Percentiles rank a stretch among this genome's conserved stretches.
Evolutionary conservation across 2,797 vertebrate species (phyloP).

Genomic region (Cichlasoma orientale): DNA sequence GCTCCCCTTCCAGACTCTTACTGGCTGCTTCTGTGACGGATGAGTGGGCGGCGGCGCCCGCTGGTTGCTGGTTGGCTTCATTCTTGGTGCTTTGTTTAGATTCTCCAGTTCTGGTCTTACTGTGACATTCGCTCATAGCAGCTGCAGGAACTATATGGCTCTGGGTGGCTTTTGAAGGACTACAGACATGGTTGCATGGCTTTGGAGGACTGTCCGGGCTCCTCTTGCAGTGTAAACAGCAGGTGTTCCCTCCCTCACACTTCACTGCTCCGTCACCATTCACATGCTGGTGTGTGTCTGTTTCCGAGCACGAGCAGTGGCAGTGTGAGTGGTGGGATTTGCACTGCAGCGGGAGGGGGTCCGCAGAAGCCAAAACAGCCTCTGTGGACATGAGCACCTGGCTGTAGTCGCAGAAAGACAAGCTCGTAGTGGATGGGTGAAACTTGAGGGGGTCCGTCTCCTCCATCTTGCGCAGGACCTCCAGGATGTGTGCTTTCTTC

Average conservation of each 20-base stretch:
- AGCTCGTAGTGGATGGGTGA: constrained; percentile 78
- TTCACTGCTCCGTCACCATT: constrained; percentile 81
- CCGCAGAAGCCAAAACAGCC: constrained; percentile 71
- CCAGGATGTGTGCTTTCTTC: constrained; percentile 97
- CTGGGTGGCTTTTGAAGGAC: constrained; percentile 73
- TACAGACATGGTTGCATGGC: constrained; percentile 78
- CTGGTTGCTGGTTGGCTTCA: constrained; percentile 72
- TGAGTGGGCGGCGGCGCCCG: constrained; percentile 67
- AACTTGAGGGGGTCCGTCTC: constrained; percentile 89
- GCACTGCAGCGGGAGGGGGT: constrained; percentile 69
- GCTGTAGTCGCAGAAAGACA: constrained; percentile 84
- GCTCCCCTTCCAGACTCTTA: constrained; percentile 48
- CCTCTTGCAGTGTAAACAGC: constrained; percentile 83
- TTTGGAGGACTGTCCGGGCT: constrained; percentile 80
- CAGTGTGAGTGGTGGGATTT: constrained; percentile 77
- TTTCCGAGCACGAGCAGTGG: constrained; percentile 77
- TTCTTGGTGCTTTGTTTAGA: constrained; percentile 60
- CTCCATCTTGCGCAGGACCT: constrained; percentile 93
- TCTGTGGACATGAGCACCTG: constrained; percentile 84
- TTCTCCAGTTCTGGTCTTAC: constrained; percentile 65
- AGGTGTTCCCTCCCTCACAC: constrained; percentile 80
- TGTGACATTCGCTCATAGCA: constrained; percentile 66
- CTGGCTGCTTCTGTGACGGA: constrained; percentile 65
- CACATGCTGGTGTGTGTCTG: constrained; percentile 77
- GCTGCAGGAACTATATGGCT: constrained; percentile 64